A percentile compares a stretch with the other conserved stretches of the same genome.
Evolutionary conservation across 2,888 invertebrate genomes (phyloP).

Genomic region (Keiferia lycopersicella): DNA sequence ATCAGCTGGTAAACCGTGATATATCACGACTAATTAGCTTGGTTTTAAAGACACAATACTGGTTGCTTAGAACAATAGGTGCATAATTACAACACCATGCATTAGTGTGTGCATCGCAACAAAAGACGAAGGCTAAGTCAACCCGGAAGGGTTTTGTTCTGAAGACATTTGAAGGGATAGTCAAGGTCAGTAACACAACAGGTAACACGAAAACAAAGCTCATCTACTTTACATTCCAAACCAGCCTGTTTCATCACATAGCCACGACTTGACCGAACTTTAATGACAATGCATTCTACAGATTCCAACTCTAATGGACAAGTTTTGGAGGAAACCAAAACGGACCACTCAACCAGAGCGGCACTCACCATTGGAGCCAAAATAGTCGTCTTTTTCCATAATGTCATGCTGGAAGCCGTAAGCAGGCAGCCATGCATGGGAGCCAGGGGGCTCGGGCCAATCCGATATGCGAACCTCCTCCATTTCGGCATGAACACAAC

Average conservation of each 20-base stretch:
- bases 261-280: slow-evolving; percentile 48
- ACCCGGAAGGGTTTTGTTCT: slow-evolving; percentile 11
- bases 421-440: slow-evolving; percentile 90
- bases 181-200: slow-evolving; percentile 28
- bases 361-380: slow-evolving; percentile 83
- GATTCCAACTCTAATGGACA: slow-evolving; percentile 35
- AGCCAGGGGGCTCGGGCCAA: slow-evolving; percentile 86
- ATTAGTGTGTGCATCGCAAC: slow-evolving; percentile 21
- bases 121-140: slow-evolving; percentile 9
- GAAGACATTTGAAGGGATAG: slow-evolving; percentile 16
- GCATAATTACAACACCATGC: slow-evolving; percentile 40
- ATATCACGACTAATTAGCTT: slow-evolving; percentile 51
- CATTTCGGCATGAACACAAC: slow-evolving; percentile 76
- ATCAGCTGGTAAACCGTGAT: slow-evolving; percentile 31
- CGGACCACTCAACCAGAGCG: slow-evolving; percentile 39
- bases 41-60: slow-evolving; percentile 53
- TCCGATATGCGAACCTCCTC: slow-evolving; percentile 85
- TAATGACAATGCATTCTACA: slow-evolving; percentile 42
- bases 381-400: slow-evolving; percentile 84
- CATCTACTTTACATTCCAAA: slow-evolving; percentile 46
- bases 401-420: slow-evolving; percentile 88
- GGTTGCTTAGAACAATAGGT: slow-evolving; percentile 39
- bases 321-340: slow-evolving; percentile 22
- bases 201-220: slow-evolving; percentile 42
- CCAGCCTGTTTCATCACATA: slow-evolving; percentile 40